Evolutionary conservation across 2,888 invertebrate genomes (phyloP).

Genomic region (Hydropsyche betteni): DNA sequence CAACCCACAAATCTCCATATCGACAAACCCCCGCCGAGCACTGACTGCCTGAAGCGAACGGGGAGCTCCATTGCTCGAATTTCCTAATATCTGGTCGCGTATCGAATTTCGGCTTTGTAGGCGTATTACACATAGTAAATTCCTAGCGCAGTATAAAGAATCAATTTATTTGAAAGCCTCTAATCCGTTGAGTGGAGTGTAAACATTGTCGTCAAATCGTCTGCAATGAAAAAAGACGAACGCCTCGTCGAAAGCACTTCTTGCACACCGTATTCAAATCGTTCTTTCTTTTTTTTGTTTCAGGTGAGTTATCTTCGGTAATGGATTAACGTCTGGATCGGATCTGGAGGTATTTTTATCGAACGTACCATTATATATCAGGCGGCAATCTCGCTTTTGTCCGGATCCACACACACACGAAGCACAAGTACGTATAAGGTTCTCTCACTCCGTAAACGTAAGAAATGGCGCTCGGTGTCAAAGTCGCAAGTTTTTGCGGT

Average conservation of each 20-base stretch:
- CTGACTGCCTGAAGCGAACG: not conserved
- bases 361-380: constrained; percentile 5
- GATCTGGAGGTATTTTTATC: constrained; percentile 5
- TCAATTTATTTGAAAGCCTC: constrained; percentile 31
- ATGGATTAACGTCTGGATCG: not conserved
- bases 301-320: constrained; percentile 18
- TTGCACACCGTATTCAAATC: not conserved
- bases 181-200: constrained; percentile 12
- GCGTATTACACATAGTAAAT: constrained; percentile 22
- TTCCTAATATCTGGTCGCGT: constrained; percentile 30
- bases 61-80: not conserved
- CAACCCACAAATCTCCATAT: constrained; percentile 31
- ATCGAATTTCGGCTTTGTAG: constrained; percentile 33
- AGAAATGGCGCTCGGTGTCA: constrained; percentile 18
- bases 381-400: too few relatives aligned
- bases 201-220: constrained; percentile 3
- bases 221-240: not conserved
- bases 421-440: not conserved
- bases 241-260: not conserved
- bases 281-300: constrained; percentile 2
- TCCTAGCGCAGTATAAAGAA: constrained; percentile 16
- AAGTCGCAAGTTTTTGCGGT: constrained; percentile 34
- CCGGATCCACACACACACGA: not conserved
- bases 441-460: constrained; percentile 8
- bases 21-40: not conserved